Base-by-base conservation (phyloP, 2,888 invertebrate genomes). In the Bibio marci region DNA sequence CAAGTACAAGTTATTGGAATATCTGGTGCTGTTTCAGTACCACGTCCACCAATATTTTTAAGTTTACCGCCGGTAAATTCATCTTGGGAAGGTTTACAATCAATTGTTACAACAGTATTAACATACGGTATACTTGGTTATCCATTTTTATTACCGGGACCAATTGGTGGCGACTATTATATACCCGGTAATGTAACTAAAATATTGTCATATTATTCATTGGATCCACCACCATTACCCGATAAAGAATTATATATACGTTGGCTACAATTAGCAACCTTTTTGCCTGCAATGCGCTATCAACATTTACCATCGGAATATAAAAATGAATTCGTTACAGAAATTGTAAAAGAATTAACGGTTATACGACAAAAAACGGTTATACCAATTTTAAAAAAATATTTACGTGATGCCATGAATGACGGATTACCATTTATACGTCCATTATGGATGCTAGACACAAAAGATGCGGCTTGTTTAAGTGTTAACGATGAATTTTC, bases 101-200 rank as follows among this genome's bases (percentile, higher is more conserved):
- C 76, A 8, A 76, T 94, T 0, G 80, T 95, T 48, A 88, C 92
- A 0, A 83, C 88, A 0, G 79, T 88, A 41, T 60, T 91, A 17
- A 82, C 80, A 1, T 81, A 92, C 47, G 91, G 92, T 0, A 72
- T 92, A 17, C 76, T 87, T 37, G 95, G 95, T 0, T 94, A 83
- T 59, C 91, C 91, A 0, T 92, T 92, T 50, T 71, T 92, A 32
- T 76, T 94, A 66, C 88, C 92, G 0, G 92, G 94, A 1, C 82
- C 91, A 4, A 86, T 95, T 1, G 95, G 95, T 1, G 95, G 91
- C 0, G 88, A 90, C 50, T 80, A 79, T 31, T 70, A 75, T 36
- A 65, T 76, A 44, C 71, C 75, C 3, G 68, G 69, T 2, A 64
- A 64, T 35, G 65, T 38, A 11, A 37, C 42, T 12, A 60, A 59